Evolutionary conservation across 2,113 vertebrate species (phyloP).

Genomic region (Hyla sarda): DNA sequence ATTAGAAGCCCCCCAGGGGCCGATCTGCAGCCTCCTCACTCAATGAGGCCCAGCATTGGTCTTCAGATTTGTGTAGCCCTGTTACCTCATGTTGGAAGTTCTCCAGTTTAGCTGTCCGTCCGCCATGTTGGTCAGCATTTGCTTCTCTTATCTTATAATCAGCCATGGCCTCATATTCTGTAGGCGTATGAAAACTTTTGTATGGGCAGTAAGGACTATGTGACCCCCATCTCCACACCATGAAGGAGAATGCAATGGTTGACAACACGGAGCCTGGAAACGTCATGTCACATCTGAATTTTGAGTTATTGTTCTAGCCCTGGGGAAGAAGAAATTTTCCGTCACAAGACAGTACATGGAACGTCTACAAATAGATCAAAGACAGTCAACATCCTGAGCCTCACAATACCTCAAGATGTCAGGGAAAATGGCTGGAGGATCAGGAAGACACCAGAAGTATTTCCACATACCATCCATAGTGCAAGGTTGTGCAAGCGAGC

Average conservation of each 20-base stretch:
- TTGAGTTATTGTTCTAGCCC: background rate
- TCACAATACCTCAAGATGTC: background rate
- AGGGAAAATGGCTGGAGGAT: background rate
- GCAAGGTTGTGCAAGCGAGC: no score
- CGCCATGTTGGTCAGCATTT: background rate
- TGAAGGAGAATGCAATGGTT: background rate
- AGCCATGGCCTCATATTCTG: background rate
- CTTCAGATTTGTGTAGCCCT: background rate
- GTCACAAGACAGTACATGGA: background rate
- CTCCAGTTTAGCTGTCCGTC: background rate
- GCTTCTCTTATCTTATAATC: background rate
- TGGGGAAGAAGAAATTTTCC: background rate
- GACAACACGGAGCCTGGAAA: background rate
- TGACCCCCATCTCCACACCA: background rate
- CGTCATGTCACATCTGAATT: background rate
- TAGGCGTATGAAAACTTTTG: no score
- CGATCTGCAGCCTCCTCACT: background rate
- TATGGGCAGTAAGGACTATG: no score
- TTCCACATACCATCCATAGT: background rate
- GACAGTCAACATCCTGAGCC: background rate
- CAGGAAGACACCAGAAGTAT: background rate
- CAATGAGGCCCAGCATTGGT: background rate
- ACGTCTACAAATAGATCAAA: constrained; percentile 14
- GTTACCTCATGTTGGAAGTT: background rate
- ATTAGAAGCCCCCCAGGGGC: background rate